A percentile compares a stretch with the other conserved stretches of the same genome.
Evolutionary conservation across 1,140 invertebrate species (phyloP).

Genomic region (Tribolium madens): DNA sequence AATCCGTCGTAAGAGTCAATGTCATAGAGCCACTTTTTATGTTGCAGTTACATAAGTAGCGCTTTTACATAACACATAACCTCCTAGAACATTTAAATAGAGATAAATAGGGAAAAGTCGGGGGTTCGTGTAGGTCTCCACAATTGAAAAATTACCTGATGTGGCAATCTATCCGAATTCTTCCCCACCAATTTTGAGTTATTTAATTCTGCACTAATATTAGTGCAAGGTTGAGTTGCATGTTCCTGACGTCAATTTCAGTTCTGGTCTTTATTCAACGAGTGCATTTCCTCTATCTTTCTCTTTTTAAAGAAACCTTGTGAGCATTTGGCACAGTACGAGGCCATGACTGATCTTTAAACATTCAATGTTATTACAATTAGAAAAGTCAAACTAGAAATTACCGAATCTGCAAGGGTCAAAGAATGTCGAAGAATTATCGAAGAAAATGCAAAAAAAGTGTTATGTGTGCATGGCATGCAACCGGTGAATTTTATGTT

Average conservation of each 20-base stretch:
- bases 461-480: not conserved
- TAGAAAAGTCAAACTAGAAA: constrained; percentile 45
- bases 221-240: constrained; percentile 65
- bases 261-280: constrained; percentile 48
- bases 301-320: constrained; percentile 60
- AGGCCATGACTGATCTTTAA: constrained; percentile 61
- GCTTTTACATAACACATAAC: constrained; percentile 21
- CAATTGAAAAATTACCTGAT: constrained; percentile 11
- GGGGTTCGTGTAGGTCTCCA: not conserved
- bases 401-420: constrained; percentile 18
- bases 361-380: constrained; percentile 59
- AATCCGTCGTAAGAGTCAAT: not conserved
- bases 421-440: not conserved
- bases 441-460: not conserved
- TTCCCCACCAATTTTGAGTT: constrained; percentile 48
- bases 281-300: constrained; percentile 56
- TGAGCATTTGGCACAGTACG: constrained; percentile 59
- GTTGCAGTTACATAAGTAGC: not conserved
- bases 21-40: not conserved
- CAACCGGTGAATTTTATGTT: not conserved
- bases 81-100: not conserved
- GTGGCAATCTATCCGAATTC: not conserved
- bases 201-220: constrained; percentile 63
- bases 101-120: not conserved
- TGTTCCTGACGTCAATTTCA: constrained; percentile 57